Percentiles rank a stretch among this genome's conserved stretches.
Evolutionary conservation across 2,888 invertebrate genomes (phyloP).

Genomic region (Apamea epomidion): DNA sequence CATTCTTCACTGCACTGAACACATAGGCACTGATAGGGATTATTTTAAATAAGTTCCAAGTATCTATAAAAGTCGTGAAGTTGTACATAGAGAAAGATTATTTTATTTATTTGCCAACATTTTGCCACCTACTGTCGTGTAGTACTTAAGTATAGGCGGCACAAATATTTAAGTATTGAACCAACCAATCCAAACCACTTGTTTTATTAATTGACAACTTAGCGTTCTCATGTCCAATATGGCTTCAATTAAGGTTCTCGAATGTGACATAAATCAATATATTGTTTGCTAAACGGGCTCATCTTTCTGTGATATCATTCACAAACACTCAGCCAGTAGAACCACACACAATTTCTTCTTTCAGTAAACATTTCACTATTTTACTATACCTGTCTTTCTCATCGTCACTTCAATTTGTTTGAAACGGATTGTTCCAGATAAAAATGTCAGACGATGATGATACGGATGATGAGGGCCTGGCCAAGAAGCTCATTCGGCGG

Average conservation of each 20-base stretch:
- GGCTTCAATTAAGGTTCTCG: slow-evolving; percentile 26
- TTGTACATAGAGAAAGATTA: background rate
- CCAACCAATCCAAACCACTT: background rate
- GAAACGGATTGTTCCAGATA: slow-evolving; percentile 75
- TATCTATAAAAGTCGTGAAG: background rate
- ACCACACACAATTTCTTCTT: slow-evolving; percentile 21
- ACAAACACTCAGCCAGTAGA: slow-evolving; percentile 37
- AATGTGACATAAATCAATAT: slow-evolving; percentile 15
- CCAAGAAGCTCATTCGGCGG: slow-evolving; percentile 82
- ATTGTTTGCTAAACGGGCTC: background rate
- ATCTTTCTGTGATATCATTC: slow-evolving; percentile 51
- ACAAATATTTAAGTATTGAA: background rate
- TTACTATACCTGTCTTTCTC: slow-evolving; percentile 1
- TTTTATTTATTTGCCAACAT: background rate
- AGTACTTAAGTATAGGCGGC: background rate
- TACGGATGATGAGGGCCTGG: slow-evolving; percentile 83
- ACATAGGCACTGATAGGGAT: background rate
- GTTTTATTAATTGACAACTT: background rate
- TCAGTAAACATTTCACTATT: slow-evolving; percentile 11
- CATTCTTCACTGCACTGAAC: slow-evolving; percentile 6
- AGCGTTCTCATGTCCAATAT: background rate
- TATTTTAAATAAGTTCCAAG: slow-evolving; percentile 6
- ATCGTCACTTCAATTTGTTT: slow-evolving; percentile 42
- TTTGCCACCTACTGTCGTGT: background rate
- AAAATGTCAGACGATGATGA: slow-evolving; percentile 88